Evolutionary conservation across 1,140 invertebrate species (phyloP).

Genomic region (Apis laboriosa): DNA sequence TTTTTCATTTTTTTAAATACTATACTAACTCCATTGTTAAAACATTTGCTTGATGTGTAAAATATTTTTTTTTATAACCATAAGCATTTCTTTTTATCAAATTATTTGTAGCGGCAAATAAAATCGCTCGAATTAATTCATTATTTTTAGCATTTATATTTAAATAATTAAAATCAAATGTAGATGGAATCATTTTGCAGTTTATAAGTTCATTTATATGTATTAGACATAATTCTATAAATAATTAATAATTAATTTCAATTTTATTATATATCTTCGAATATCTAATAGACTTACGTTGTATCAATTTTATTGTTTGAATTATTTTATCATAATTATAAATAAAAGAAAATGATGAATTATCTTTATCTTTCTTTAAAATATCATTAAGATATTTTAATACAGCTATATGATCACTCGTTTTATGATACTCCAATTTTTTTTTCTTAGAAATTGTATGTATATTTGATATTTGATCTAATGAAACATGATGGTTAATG

Average conservation of each 20-base stretch:
- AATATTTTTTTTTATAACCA: background rate
- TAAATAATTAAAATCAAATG: background rate
- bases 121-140: conserved; percentile 20
- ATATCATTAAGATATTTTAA: conserved; percentile 36
- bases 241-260: background rate
- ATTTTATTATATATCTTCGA: background rate
- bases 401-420: conserved; percentile 82
- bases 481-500: conserved; percentile 61
- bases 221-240: background rate
- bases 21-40: background rate
- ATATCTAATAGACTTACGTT: conserved; percentile 7
- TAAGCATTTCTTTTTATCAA: background rate
- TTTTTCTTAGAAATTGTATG: conserved; percentile 75
- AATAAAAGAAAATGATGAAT: fast-evolving
- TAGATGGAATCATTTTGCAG: background rate
- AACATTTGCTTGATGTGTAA: background rate
- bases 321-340: background rate
- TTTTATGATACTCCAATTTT: conserved; percentile 79
- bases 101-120: conserved; percentile 15
- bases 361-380: background rate
- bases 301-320: fast-evolving
- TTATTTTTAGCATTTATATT: background rate
- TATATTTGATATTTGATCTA: conserved; percentile 64
- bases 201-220: background rate
- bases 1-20: background rate